These are phyloP conservation scores for Drosophila villosipedis DNA, from an alignment of 2,888 invertebrate species.

Conservation along the genomic window DNA sequence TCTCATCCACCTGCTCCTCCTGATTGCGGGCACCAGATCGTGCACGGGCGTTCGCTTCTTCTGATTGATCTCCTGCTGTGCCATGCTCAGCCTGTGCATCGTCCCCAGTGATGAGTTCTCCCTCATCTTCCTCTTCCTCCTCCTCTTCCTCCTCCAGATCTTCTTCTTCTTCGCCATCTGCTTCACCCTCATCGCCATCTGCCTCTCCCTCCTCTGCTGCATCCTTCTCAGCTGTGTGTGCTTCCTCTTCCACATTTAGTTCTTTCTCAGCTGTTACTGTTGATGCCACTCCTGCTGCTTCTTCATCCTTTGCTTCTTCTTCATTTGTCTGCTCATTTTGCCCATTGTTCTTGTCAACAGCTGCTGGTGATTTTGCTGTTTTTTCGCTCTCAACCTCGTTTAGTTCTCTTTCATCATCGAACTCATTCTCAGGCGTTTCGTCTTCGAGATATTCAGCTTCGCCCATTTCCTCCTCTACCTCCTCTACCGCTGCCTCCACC, in stretches of 20 bases:
- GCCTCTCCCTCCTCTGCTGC: constrained; percentile 23
- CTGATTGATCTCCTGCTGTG: constrained; percentile 29
- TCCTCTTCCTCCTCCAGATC: constrained; percentile 31
- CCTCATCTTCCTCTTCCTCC: constrained; percentile 54
- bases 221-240: not conserved
- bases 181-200: constrained; percentile 10
- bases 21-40: constrained; percentile 53
- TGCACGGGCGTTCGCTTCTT: constrained; percentile 26
- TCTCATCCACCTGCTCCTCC: constrained; percentile 78
- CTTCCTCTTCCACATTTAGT: constrained; percentile 18
- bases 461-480: constrained; percentile 48
- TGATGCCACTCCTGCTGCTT: constrained; percentile 19
- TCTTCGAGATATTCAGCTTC: constrained; percentile 67
- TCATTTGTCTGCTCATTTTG: constrained; percentile 27
- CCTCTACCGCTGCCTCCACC: not conserved
- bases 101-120: constrained; percentile 63
- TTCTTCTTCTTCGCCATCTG: constrained; percentile 16
- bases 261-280: constrained; percentile 6
- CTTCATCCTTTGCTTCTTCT: constrained; percentile 13
- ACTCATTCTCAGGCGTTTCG: constrained; percentile 44
- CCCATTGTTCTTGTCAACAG: not conserved
- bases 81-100: constrained; percentile 47
- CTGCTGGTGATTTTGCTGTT: not conserved
- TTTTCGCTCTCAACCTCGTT: constrained; percentile 8
- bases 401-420: constrained; percentile 20